phyloP scores from a whole-genome alignment of 2,888 invertebrate species.

The Standfussiana lucernea region DNA sequence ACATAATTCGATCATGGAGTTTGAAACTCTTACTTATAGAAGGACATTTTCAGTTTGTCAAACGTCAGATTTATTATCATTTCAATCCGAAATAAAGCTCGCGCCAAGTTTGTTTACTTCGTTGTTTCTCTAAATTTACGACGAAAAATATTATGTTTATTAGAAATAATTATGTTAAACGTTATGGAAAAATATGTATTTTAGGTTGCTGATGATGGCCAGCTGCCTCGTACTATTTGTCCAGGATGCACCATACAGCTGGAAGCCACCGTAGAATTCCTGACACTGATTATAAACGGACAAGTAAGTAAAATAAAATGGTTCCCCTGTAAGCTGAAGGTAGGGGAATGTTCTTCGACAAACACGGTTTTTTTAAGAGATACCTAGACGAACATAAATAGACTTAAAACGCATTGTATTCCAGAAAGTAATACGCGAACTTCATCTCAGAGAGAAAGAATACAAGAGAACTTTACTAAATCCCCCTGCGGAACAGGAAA shows the following conservation, averaged over 20 bases:
- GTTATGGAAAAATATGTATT: slow-evolving; percentile 60
- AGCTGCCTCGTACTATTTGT: slow-evolving; percentile 93
- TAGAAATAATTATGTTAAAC: background rate
- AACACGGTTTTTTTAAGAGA: background rate
- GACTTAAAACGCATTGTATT: slow-evolving; percentile 60
- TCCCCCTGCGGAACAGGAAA: slow-evolving; percentile 71
- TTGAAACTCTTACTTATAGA: slow-evolving; percentile 13
- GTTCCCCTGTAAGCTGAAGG: background rate
- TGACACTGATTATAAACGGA: slow-evolving; percentile 93
- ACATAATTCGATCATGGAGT: slow-evolving; percentile 19
- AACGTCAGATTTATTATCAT: slow-evolving; percentile 54
- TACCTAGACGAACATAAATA: background rate
- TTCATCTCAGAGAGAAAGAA: slow-evolving; percentile 83
- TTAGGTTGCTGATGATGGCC: slow-evolving; percentile 93
- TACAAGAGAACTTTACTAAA: slow-evolving; percentile 79
- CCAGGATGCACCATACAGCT: slow-evolving; percentile 94
- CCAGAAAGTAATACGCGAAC: slow-evolving; percentile 85
- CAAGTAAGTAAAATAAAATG: slow-evolving; percentile 91
- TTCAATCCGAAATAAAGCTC: slow-evolving; percentile 13
- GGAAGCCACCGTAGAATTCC: slow-evolving; percentile 94
- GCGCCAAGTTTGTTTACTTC: slow-evolving; percentile 59
- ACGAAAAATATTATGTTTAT: background rate
- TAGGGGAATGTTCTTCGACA: background rate
- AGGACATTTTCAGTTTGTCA: slow-evolving; percentile 31
- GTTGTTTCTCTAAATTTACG: background rate